Evolutionary conservation across 2,113 vertebrate species (phyloP), one percentile per base, ranked within the genome.

Genomic region (Sporophila hypoxantha): DNA sequence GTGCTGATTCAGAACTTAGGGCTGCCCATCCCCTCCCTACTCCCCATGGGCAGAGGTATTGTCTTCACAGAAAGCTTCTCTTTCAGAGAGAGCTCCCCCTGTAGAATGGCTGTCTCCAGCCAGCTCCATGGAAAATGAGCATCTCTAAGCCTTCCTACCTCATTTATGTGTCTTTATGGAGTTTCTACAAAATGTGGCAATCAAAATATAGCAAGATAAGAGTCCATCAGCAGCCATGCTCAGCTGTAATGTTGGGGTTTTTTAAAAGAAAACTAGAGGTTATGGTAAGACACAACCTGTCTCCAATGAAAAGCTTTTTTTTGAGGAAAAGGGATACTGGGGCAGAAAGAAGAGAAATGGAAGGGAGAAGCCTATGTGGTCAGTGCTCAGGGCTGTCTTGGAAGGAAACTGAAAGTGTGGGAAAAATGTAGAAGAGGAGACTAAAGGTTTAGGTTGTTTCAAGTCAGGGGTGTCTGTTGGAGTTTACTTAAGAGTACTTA

Each of bases 41-140:
- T 68, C 29, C 50, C 36, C 1, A 0, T 0, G 37, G 47, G 66
- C 61, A 60, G 12, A 27, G 0, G 6, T 18, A 2, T 59, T 73
- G 17, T 49, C 23, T 14, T 49, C 47, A 15, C 47, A 8, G 47
- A 44, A 20, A 44, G 44, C 20, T 44, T 44, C 23, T 47, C 47
- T 47, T 47, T 47, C 23, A 49, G 14, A 49, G 47, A 25, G 62
- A 71, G 14, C 21, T 78, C 8, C 23, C 0, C 1, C 37, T 76
- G 26, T 26, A n/a, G 47, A 76, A 47, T 15, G 19, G 11, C 42
- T 55, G 36, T 5, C n/a, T 84, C 9, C 67, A 69, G 39, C 17
- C 37, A 52, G 7, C 52, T 87, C 49, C 15, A 8, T n/a, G n/a
- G 67, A 68, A 39, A 62, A 65, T 1, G 29, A 73, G 29, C 46